Base-by-base conservation (phyloP, 2,113 vertebrate species). In the Orcinus orca region DNA sequence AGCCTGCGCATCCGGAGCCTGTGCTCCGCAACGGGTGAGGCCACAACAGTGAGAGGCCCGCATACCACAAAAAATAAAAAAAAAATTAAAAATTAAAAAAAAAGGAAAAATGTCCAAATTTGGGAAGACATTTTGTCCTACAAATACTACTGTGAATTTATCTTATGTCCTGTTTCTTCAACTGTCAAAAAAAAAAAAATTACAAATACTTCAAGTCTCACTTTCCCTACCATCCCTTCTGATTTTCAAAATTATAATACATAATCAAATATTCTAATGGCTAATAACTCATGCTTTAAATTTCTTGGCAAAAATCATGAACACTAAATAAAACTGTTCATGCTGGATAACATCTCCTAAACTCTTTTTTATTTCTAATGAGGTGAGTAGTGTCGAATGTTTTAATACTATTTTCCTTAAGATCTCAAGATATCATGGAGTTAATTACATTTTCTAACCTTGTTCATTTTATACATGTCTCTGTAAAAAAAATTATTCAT, bases 391-490 rank as follows among this genome's bases (percentile, higher is more conserved):
- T 74, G 6, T 41, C 67, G 41, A 65, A 33, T 92, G 47, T 80
- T 68, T 81, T 68, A 93, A 41, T 71, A 89, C 88, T 77, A 81
- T 81, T 77, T 97, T 68, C 38, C 95, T 88, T 96, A 92, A 94
- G 62, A 93, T 92, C 50, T 88, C 84, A 97, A 96, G 63, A 91
- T 87, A 50, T 14, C 62, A 83, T 38, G 21, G 13, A 71, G 20
- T 50, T 88, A 96, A 87, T 93, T 93, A 70, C 29, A 95, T 53
- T 96, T 47, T 82, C 44, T 90, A 95, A 33, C 31, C 60, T 53
- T 92, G 84, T 36, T 88, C 41, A 31, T 36, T 93, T 81, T 36
- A 77, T 21, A 82, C 14, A 65, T 70, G 11, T 68, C 38, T 71
- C 67, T 81, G 47, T 18, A 79, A 92, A 86, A 76, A 41, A 25